Evolutionary conservation across 1,140 invertebrate genomes (phyloP), one percentile per base, ranked within the genome.

Genomic region (Drosophila tsacasi): DNA sequence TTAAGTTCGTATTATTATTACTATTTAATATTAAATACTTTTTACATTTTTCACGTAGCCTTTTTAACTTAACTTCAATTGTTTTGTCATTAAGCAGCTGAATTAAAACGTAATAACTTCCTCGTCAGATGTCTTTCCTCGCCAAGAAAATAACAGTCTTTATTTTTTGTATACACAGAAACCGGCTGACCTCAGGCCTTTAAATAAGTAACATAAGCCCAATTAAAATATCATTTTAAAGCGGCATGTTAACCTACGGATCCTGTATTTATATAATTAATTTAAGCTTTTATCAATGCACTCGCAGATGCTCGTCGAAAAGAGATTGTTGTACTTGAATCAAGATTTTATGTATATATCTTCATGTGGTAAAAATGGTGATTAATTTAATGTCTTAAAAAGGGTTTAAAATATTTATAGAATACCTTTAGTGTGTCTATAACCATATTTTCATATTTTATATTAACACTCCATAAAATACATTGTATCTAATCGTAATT

Each of bases 211-310:
- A 60, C 35, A 72, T 59, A 60, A 72, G 58, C 35, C 21, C 69
- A 72, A 73, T 73, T 73, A 73, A 73, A 73, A 60, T 50, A 46
- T 21, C 25, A 50, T 73, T 71, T 73, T 59, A 58, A 60, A 30
- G 23, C 37, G 35, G 35, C 54, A 21, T n/a, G 52, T 60, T 50
- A 40, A 60, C 69, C 67, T 42, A 60, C 69, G 40, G 44, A 72
- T 71, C 52, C 54, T 60, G 62, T 52, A 69, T 17, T 59, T 57
- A 69, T 59, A 37, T 60, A 73, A 73, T 73, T 50, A 73, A 73
- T 54, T 69, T 19, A 52, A 23, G 30, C 62, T 54, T 44, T 54
- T 54, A 69, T 44, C n/a, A 44, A 23, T 49, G 25, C 25, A 32
- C 32, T 49, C 2, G 12, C 44, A 39, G 42, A 67, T 54, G 52